Percentiles rank a stretch among this genome's conserved stretches.
Conservation (phyloP, 2,113 vertebrate genomes). For the Carassius gibelio region DNA sequence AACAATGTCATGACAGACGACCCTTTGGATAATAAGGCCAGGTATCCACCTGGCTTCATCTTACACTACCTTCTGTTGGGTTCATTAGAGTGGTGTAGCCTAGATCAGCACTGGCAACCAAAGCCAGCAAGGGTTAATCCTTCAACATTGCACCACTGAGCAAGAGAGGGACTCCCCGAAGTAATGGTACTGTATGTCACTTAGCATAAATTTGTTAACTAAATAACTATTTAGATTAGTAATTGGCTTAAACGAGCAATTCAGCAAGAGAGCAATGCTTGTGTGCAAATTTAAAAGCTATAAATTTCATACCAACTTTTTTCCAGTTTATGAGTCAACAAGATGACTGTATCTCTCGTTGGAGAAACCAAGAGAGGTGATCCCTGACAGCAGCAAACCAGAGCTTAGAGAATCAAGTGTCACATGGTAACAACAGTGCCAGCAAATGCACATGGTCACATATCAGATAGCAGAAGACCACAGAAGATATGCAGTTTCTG, state of each 20-base stretch:
- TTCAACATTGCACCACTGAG: background rate
- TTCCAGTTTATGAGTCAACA: background rate
- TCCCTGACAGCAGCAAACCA: constrained; percentile 40
- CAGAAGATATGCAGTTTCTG: constrained; percentile 13
- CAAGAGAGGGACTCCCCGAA: background rate
- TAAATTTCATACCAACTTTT: background rate
- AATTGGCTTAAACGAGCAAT: background rate
- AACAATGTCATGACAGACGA: constrained; percentile 15
- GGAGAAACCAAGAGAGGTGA: constrained; percentile 39
- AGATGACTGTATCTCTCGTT: constrained; percentile 17
- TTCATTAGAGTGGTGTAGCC: background rate
- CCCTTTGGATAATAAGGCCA: constrained; percentile 30
- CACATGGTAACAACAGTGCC: constrained; percentile 7
- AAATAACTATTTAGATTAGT: background rate
- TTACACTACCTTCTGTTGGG: constrained; percentile 32
- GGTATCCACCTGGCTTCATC: constrained; percentile 36
- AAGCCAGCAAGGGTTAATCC: constrained; percentile 6
- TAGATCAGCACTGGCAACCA: constrained; percentile 11
- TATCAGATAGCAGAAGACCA: constrained; percentile 38
- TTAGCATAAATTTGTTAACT: background rate
- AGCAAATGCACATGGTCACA: background rate
- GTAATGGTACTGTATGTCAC: background rate
- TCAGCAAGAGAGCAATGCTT: background rate
- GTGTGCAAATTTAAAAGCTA: background rate
- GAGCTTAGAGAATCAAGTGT: constrained; percentile 45